Conservation (phyloP, 2,797 vertebrate species). For the Arremon brunneinucha region DNA sequence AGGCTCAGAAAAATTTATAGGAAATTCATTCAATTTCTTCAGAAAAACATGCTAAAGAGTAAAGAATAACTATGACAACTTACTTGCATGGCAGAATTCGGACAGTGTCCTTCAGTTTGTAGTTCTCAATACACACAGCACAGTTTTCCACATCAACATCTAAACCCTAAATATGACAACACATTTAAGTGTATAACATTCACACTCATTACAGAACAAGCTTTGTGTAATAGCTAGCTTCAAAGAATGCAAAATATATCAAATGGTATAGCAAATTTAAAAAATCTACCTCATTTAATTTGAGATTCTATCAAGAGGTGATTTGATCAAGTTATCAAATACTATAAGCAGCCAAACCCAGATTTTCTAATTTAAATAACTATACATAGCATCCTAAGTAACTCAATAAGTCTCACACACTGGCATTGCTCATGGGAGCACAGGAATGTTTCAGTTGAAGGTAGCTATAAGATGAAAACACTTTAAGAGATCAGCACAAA, state of each 20-base stretch:
- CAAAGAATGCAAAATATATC: not conserved
- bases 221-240: not conserved
- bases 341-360: not conserved
- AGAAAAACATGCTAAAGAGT: not conserved
- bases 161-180: slow-evolving; percentile 68
- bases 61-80: slow-evolving; percentile 12
- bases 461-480: not conserved
- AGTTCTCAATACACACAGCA: slow-evolving; percentile 83
- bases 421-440: not conserved
- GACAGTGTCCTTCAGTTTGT: slow-evolving; percentile 79
- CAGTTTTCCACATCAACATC: slow-evolving; percentile 80
- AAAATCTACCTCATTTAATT: not conserved
- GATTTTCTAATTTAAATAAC: not conserved
- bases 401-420: not conserved
- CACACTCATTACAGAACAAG: not conserved
- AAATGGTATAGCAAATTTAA: not conserved
- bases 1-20: not conserved
- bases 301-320: not conserved
- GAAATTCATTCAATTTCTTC: not conserved
- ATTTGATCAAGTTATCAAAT: not conserved
- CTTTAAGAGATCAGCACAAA: not conserved
- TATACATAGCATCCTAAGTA: not conserved
- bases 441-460: not conserved
- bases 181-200: not conserved
- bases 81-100: slow-evolving; percentile 84